Evolutionary conservation across 2,113 vertebrate species (phyloP).

Genomic region (Cynocephalus volans): DNA sequence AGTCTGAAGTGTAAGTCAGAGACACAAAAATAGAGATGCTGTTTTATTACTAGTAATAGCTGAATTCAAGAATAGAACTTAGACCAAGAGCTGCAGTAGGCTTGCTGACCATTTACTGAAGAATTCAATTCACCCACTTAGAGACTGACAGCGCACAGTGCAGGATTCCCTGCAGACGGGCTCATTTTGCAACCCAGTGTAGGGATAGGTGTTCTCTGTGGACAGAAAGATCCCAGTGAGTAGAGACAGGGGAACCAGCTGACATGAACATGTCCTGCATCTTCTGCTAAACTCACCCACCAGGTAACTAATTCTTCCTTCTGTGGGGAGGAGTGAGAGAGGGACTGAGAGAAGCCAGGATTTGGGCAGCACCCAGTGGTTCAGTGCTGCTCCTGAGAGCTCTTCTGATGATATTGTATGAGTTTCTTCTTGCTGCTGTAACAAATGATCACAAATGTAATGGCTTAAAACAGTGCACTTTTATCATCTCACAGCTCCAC

Average conservation of each 20-base stretch:
- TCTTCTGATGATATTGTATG: rapidly evolving
- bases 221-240: no score
- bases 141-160: not conserved
- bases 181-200: rapidly evolving
- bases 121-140: not conserved
- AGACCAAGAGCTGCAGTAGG: not conserved
- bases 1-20: conserved; percentile 32
- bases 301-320: no score
- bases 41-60: not conserved
- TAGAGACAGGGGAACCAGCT: not conserved
- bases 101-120: not conserved
- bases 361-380: rapidly evolving
- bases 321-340: no score
- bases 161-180: not conserved
- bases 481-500: not conserved
- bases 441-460: not conserved
- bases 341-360: not conserved
- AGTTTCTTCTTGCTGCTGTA: not conserved
- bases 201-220: not conserved
- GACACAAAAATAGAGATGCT: conserved; percentile 5
- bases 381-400: not conserved
- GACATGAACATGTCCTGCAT: rapidly evolving
- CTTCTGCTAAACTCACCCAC: not conserved
- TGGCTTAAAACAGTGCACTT: rapidly evolving
- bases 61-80: not conserved